Conservation (phyloP, 2,888 invertebrate species). For the Acleris laterana region DNA sequence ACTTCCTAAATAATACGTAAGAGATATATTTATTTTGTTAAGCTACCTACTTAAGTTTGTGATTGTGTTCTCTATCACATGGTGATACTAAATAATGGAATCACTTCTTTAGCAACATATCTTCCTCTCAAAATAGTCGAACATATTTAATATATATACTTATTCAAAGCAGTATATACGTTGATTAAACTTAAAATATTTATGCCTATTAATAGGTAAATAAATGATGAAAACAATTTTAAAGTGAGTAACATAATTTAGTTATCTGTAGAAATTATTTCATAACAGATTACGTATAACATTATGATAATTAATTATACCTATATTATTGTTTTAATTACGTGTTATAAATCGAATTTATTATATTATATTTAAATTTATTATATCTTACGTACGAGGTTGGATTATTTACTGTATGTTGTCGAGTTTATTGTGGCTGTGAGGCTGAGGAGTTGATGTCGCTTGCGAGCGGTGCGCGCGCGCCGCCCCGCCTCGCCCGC, state of each 20-base stretch:
- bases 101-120: constrained; percentile 67
- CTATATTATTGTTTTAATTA: constrained; percentile 31
- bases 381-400: constrained; percentile 26
- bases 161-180: constrained; percentile 34
- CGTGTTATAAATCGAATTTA: constrained; percentile 37
- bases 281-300: constrained; percentile 29
- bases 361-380: constrained; percentile 35
- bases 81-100: constrained; percentile 42
- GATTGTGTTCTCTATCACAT: constrained; percentile 35
- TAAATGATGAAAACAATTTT: constrained; percentile 38
- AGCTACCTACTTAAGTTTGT: constrained; percentile 35
- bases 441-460: background rate
- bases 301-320: constrained; percentile 25
- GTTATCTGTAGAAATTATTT: constrained; percentile 22
- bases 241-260: constrained; percentile 29
- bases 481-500: background rate
- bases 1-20: constrained; percentile 47
- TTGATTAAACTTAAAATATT: constrained; percentile 45
- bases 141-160: constrained; percentile 48
- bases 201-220: constrained; percentile 63
- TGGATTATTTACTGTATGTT: constrained; percentile 16
- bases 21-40: constrained; percentile 40
- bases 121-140: constrained; percentile 65
- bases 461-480: background rate
- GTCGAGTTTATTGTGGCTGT: background rate